These are phyloP conservation scores for Drosophila lowei DNA, from an alignment of 1,140 invertebrate species.

Conservation along the genomic window DNA sequence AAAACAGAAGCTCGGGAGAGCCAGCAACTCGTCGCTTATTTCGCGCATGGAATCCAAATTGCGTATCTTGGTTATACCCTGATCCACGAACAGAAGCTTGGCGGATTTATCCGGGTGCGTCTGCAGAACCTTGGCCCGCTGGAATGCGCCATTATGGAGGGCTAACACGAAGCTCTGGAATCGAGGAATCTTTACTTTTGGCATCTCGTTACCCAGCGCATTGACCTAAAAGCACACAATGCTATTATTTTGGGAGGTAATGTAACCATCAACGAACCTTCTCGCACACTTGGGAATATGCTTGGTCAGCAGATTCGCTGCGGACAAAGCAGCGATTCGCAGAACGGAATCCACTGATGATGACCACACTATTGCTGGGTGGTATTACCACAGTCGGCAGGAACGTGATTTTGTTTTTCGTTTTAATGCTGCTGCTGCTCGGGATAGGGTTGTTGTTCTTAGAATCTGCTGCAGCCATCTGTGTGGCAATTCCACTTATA, in stretches of 20 bases:
- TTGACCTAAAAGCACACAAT: slow-evolving; percentile 23
- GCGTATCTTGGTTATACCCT: slow-evolving; percentile 24
- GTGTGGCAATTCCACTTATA: background rate
- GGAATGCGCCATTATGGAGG: slow-evolving; percentile 17
- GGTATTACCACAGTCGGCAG: slow-evolving; percentile 22
- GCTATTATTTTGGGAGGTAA: background rate
- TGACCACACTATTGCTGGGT: slow-evolving; percentile 22
- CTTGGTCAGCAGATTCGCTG: slow-evolving; percentile 29
- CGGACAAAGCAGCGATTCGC: slow-evolving; percentile 63
- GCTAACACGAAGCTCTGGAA: slow-evolving; percentile 32
- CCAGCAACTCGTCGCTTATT: slow-evolving; percentile 50
- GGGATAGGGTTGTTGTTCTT: background rate
- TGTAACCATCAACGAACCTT: slow-evolving; percentile 59
- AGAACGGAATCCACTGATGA: slow-evolving; percentile 46
- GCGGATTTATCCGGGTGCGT: background rate
- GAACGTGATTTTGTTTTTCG: background rate
- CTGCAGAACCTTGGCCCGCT: slow-evolving; percentile 41
- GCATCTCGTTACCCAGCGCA: slow-evolving; percentile 25
- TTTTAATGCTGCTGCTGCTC: background rate
- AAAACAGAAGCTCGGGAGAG: slow-evolving; percentile 30
- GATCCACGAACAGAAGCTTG: slow-evolving; percentile 54
- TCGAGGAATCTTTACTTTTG: slow-evolving; percentile 7
- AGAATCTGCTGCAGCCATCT: background rate
- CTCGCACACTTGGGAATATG: slow-evolving; percentile 29
- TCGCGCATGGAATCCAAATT: slow-evolving; percentile 30